phyloP scores from a whole-genome alignment of 1,140 invertebrate genomes.

The Diplogasteroides magnus region DNA sequence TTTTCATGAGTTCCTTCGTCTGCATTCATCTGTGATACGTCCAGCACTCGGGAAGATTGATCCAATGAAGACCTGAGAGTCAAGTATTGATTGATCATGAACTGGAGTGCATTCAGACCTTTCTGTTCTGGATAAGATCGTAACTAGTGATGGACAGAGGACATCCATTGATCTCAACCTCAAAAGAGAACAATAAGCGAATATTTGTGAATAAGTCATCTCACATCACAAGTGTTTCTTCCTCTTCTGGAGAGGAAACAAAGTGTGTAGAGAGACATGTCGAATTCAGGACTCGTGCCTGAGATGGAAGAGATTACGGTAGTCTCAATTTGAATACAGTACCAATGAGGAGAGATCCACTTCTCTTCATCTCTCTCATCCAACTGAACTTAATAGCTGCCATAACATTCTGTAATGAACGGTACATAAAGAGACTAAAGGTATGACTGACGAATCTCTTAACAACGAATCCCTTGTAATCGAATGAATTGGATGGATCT shows the following conservation, averaged over 20 bases:
- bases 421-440: neutral
- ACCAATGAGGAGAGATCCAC: conserved; percentile 76
- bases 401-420: conserved; percentile 34
- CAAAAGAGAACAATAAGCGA: conserved; percentile 4
- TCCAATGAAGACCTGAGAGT: conserved; percentile 31
- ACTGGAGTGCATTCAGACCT: conserved; percentile 8
- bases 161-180: conserved; percentile 37
- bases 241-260: conserved; percentile 71
- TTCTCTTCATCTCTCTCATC: conserved; percentile 70
- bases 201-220: too few relatives aligned
- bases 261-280: conserved; percentile 81
- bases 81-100: neutral
- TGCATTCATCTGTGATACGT: conserved; percentile 31
- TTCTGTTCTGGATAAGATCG: conserved; percentile 33
- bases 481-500: conserved; percentile 60
- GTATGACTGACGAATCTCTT: conserved; percentile 33
- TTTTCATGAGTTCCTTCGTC: conserved; percentile 22
- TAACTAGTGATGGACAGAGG: conserved; percentile 38
- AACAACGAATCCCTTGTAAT: conserved; percentile 70
- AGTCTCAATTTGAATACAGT: neutral
- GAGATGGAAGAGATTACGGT: neutral
- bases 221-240: conserved; percentile 34
- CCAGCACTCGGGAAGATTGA: conserved; percentile 36
- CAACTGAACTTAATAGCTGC: conserved; percentile 67
- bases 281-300: conserved; percentile 78